phyloP scores from a whole-genome alignment of 2,797 vertebrate species.

The Acanthurus lineatus region DNA sequence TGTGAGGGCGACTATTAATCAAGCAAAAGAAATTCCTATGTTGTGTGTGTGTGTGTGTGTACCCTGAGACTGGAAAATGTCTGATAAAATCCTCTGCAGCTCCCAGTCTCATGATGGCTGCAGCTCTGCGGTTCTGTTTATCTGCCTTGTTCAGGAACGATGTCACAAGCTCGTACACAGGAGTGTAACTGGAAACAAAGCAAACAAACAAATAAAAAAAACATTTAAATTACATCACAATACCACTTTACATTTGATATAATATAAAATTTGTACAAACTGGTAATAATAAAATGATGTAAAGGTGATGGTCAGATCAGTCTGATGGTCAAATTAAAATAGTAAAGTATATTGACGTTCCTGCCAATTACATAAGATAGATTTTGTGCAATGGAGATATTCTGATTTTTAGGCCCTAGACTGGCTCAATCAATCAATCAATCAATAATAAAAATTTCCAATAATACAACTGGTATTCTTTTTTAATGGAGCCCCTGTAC shows the following conservation, averaged over 20 bases:
- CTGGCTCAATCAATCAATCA: no score
- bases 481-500: no score
- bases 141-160: slow-evolving; percentile 85
- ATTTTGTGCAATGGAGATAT: no score
- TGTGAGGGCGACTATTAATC: not conserved
- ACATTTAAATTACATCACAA: not conserved
- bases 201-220: slow-evolving; percentile 18
- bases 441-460: no score
- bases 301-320: no score
- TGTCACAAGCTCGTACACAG: slow-evolving; percentile 79
- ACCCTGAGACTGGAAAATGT: slow-evolving; percentile 81
- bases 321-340: no score
- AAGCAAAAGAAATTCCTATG: no score
- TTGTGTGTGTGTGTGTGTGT: slow-evolving; percentile 30
- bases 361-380: no score
- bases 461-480: no score
- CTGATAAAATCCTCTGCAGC: slow-evolving; percentile 79
- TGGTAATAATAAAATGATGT: not conserved
- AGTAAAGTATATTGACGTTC: no score
- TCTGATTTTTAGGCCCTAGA: no score
- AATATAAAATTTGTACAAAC: not conserved
- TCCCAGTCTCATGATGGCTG: slow-evolving; percentile 88
- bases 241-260: not conserved
- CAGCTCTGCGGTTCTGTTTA: slow-evolving; percentile 79
- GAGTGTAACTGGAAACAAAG: slow-evolving; percentile 78